phyloP scores from a whole-genome alignment of 2,797 vertebrate species.

The Sitta carolinensis region DNA sequence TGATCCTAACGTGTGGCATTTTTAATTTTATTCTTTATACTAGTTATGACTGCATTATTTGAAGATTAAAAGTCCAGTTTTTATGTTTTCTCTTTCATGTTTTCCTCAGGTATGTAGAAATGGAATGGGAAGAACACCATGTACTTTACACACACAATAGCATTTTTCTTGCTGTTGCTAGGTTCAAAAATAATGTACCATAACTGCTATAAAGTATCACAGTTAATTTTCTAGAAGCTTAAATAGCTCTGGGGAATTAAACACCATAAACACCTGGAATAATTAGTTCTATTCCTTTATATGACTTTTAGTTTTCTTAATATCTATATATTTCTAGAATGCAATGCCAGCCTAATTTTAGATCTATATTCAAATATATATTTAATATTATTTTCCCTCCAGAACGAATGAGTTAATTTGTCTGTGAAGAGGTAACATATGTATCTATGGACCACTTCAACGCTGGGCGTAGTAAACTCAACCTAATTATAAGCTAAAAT shows the following conservation, averaged over 20 bases:
- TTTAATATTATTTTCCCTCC: not conserved
- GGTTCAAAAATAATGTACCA: not conserved
- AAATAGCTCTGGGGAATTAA: not conserved
- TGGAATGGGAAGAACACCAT: not conserved
- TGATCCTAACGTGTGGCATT: not conserved
- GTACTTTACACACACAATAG: not conserved
- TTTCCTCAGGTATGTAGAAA: not conserved
- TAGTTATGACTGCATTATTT: not conserved
- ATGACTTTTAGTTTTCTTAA: not conserved
- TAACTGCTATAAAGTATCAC: not conserved
- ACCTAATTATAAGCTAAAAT: not conserved
- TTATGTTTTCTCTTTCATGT: not conserved
- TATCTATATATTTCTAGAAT: not conserved
- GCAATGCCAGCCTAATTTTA: not conserved
- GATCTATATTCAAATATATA: not conserved
- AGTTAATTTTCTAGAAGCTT: not conserved
- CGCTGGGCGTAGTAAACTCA: not conserved
- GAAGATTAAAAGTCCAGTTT: not conserved
- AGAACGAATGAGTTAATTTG: not conserved
- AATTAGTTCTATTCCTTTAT: not conserved
- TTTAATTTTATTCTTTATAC: not conserved
- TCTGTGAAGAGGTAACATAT: not conserved
- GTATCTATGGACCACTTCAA: not conserved
- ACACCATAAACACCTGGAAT: not conserved
- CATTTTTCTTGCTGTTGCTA: not conserved